phyloP scores from a whole-genome alignment of 2,888 invertebrate species.

The Miltochrista miniata region DNA sequence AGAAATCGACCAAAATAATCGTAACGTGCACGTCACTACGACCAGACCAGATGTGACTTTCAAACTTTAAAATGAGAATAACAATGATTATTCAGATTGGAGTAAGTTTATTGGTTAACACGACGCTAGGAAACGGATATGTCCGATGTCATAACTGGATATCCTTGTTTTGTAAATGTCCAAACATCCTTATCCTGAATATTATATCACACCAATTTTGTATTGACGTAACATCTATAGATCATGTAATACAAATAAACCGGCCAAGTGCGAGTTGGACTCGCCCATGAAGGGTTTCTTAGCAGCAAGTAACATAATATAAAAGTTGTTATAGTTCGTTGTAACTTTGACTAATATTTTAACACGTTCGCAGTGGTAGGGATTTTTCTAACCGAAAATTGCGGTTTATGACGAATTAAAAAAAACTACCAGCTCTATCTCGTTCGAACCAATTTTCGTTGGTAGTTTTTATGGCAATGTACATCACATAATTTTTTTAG shows the following conservation, averaged over 20 bases:
- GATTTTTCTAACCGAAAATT: no score
- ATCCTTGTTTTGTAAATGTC: slow-evolving; percentile 31
- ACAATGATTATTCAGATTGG: neutral
- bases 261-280: no score
- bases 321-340: no score
- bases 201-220: slow-evolving; percentile 9
- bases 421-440: no score
- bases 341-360: no score
- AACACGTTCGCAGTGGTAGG: no score
- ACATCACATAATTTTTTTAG: no score
- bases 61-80: neutral
- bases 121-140: slow-evolving; percentile 22
- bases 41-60: slow-evolving; percentile 7
- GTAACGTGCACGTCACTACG: neutral
- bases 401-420: no score
- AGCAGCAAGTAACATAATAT: no score
- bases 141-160: slow-evolving; percentile 23
- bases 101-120: slow-evolving; percentile 14
- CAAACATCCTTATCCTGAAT: slow-evolving; percentile 33
- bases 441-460: no score
- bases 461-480: no score
- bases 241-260: neutral
- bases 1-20: slow-evolving; percentile 7
- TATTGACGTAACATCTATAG: neutral
- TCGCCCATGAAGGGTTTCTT: no score